A percentile compares a stretch with the other conserved stretches of the same genome.
Evolutionary conservation across 2,797 vertebrate genomes (phyloP).

Genomic region (Taenioides sp.): DNA sequence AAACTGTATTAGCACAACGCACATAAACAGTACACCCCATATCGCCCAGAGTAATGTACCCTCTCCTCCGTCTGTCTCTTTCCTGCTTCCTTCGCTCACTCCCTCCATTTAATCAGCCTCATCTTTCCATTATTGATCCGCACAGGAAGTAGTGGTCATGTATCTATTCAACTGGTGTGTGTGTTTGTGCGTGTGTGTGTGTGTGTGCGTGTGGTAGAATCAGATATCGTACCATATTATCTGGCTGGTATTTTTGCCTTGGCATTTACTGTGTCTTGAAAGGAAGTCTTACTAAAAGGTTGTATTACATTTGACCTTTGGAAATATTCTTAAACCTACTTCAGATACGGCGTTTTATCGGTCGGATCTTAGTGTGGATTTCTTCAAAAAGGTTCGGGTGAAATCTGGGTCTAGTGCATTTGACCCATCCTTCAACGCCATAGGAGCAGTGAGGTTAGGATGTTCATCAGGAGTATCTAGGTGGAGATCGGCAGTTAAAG

Average conservation of each 20-base stretch:
- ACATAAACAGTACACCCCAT: too few species aligned
- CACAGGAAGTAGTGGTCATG: constrained; percentile 42
- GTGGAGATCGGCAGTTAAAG: too few species aligned
- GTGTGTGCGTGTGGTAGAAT: not conserved
- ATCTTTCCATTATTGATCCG: constrained; percentile 47
- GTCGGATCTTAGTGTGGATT: not conserved
- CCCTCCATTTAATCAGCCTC: constrained; percentile 15
- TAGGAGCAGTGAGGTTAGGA: not conserved
- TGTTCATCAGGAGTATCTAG: too few species aligned
- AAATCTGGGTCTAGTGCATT: not conserved
- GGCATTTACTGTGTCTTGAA: constrained; percentile 12
- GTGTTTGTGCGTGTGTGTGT: not conserved
- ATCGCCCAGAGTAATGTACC: not conserved
- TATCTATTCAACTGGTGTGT: constrained; percentile 37
- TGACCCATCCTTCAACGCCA: not conserved
- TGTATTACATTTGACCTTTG: constrained; percentile 8
- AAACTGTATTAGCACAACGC: too few species aligned
- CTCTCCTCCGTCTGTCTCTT: not conserved
- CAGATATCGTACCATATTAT: not conserved
- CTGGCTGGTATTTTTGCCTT: not conserved
- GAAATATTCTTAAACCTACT: not conserved
- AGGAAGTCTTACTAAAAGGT: not conserved
- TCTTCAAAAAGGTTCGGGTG: not conserved
- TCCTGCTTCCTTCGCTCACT: constrained; percentile 17
- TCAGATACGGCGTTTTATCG: not conserved